phyloP scores from a whole-genome alignment of 2,888 invertebrate genomes.

The Glomeris marginata region DNA sequence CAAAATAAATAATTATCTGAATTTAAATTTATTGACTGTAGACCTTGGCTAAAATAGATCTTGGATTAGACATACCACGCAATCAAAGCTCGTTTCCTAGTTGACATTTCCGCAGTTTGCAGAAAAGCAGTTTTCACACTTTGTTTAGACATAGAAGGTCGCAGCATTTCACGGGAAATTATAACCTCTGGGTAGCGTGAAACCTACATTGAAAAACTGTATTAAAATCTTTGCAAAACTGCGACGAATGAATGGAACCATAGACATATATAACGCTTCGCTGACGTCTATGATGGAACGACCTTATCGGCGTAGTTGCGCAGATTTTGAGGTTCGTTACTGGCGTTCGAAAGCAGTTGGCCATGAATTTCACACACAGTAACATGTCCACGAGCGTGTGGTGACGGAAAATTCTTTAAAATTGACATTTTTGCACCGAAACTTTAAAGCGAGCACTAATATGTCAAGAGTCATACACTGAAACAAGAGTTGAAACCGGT shows the following conservation, averaged over 20 bases:
- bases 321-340: background rate
- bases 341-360: background rate
- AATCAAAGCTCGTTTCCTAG: slow-evolving; percentile 8
- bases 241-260: background rate
- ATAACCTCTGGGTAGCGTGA: background rate
- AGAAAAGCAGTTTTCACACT: slow-evolving; percentile 11
- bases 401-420: slow-evolving; percentile 7
- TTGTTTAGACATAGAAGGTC: slow-evolving; percentile 5
- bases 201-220: background rate
- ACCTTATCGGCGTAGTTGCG: background rate
- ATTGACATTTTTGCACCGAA: slow-evolving; percentile 3
- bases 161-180: background rate
- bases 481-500: too few relatives aligned
- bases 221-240: background rate
- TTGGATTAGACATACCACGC: slow-evolving; percentile 4
- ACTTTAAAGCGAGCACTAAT: too few relatives aligned
- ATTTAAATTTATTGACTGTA: background rate
- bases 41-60: background rate
- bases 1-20: slow-evolving; percentile 1
- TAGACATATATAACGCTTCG: background rate
- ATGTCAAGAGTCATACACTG: too few relatives aligned
- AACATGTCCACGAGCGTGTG: slow-evolving; percentile 5
- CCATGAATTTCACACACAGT: slow-evolving; percentile 11
- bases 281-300: background rate
- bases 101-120: slow-evolving; percentile 4